These are phyloP conservation scores for Nylanderia fulva DNA, from an alignment of 1,140 invertebrate genomes.

Conservation along the genomic window DNA sequence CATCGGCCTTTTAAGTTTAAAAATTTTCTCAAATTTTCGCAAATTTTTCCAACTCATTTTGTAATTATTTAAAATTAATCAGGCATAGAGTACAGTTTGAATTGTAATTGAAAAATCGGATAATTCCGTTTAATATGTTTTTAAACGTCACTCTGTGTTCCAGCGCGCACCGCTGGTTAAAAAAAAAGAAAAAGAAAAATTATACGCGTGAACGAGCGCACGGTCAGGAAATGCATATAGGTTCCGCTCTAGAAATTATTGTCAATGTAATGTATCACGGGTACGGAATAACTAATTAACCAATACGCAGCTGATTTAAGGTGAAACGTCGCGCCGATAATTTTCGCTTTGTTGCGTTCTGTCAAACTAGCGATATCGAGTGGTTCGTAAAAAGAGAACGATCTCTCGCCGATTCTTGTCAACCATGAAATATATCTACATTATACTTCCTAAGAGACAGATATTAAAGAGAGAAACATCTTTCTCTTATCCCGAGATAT, in stretches of 20 bases:
- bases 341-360: constrained; percentile 42
- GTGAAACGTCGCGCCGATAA: constrained; percentile 17
- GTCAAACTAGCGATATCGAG: not conserved
- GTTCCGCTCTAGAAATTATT: constrained; percentile 56
- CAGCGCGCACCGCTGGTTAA: not conserved
- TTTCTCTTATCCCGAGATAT: not conserved
- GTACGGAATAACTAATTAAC: constrained; percentile 48
- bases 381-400: constrained; percentile 3
- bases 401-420: not conserved
- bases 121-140: not conserved
- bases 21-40: too few species aligned
- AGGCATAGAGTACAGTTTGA: not conserved
- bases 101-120: not conserved
- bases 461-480: not conserved
- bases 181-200: constrained; percentile 16
- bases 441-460: too few species aligned
- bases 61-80: not conserved
- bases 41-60: not conserved
- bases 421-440: not conserved
- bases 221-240: constrained; percentile 1
- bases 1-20: too few species aligned
- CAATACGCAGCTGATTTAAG: constrained; percentile 40
- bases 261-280: constrained; percentile 34
- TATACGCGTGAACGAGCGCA: constrained; percentile 17
- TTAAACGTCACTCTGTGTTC: not conserved